A percentile compares a stretch with the other conserved stretches of the same genome.
Conservation (phyloP, 2,888 invertebrate species). For the Drosophila fulvimacula region DNA sequence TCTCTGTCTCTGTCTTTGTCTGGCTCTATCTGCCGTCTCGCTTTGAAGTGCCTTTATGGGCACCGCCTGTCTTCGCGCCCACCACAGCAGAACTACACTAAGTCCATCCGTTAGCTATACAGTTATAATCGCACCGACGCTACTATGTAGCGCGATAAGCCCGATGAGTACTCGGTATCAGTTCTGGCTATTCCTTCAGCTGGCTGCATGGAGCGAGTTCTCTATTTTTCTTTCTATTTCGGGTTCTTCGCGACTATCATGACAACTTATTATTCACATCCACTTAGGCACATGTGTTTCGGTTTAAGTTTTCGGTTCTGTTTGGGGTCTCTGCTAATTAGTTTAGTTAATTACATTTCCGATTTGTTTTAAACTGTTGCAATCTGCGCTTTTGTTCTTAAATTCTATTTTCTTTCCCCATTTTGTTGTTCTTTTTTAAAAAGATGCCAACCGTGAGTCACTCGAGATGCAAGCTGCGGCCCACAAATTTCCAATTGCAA, state of each 20-base stretch:
- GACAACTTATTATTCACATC: constrained; percentile 48
- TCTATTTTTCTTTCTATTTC: background rate
- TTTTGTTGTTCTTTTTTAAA: constrained; percentile 29
- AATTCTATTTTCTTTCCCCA: background rate
- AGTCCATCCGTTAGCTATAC: constrained; percentile 5
- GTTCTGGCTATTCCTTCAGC: constrained; percentile 4
- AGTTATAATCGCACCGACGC: constrained; percentile 32
- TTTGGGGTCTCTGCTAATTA: constrained; percentile 48
- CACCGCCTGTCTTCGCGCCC: constrained; percentile 49
- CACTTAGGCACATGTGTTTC: constrained; percentile 55
- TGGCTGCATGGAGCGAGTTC: background rate
- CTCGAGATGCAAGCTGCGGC: constrained; percentile 12
- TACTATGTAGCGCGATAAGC: constrained; percentile 16
- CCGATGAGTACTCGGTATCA: constrained; percentile 33
- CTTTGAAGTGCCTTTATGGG: constrained; percentile 59
- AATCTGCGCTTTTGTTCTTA: constrained; percentile 19
- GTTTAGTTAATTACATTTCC: constrained; percentile 60
- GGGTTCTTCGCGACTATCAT: constrained; percentile 11
- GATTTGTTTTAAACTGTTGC: constrained; percentile 33
- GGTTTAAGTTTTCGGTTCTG: background rate
- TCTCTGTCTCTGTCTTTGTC: no score
- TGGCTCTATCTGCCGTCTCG: background rate
- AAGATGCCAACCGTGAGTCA: constrained; percentile 47
- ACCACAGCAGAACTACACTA: constrained; percentile 9
- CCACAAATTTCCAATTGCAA: background rate